Percentiles rank a stretch among this genome's conserved stretches.
Evolutionary conservation across 1,140 invertebrate genomes (phyloP).

Genomic region (Drepana arcuata): DNA sequence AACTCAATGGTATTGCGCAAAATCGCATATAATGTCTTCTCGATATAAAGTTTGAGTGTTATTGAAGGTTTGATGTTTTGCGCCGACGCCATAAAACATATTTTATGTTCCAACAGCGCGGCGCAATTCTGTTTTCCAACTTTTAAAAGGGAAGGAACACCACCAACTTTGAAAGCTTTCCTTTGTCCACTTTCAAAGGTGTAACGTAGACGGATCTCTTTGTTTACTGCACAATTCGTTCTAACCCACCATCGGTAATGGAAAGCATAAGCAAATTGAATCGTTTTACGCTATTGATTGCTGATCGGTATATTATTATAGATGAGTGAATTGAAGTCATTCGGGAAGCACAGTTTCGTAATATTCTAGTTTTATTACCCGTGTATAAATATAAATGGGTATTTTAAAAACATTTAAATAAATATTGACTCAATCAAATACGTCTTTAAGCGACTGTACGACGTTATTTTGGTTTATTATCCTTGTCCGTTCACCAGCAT

Average conservation of each 20-base stretch:
- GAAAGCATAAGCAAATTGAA: not conserved
- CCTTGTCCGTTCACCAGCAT: too few species aligned
- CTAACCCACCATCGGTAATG: constrained; percentile 1
- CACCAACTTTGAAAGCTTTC: constrained; percentile 28
- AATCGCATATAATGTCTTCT: constrained; percentile 19
- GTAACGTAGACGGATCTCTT: constrained; percentile 59
- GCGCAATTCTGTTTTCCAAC: constrained; percentile 34
- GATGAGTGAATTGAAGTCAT: too few species aligned
- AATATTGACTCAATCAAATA: too few species aligned
- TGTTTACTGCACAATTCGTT: constrained; percentile 12
- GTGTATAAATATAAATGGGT: too few species aligned
- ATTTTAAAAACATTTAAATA: too few species aligned
- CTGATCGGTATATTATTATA: too few species aligned
- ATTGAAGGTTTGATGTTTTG: constrained; percentile 55
- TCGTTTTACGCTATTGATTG: too few species aligned
- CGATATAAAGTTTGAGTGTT: constrained; percentile 48
- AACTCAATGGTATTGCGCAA: constrained; percentile 16
- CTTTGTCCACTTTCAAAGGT: constrained; percentile 47
- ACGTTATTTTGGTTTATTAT: too few species aligned
- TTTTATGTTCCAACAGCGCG: constrained; percentile 52
- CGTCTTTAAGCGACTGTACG: too few species aligned
- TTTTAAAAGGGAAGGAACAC: constrained; percentile 48
- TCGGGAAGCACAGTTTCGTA: too few species aligned
- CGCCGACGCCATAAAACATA: constrained; percentile 54
- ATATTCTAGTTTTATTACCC: too few species aligned